Evolutionary conservation across 1,140 invertebrate species (phyloP).

Genomic region (Pseudoatta argentina): DNA sequence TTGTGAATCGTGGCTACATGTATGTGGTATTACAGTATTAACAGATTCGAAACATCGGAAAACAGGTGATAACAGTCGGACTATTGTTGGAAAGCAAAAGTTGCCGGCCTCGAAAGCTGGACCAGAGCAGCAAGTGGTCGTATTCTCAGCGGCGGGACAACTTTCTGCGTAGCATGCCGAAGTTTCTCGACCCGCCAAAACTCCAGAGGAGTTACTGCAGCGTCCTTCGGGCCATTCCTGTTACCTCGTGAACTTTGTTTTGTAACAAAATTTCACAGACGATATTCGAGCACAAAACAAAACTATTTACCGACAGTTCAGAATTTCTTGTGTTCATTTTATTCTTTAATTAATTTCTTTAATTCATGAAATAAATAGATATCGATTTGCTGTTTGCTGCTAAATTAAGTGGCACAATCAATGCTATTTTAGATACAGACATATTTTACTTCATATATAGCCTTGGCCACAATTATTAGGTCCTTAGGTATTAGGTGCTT

Average conservation of each 20-base stretch:
- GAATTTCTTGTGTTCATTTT: conserved; percentile 27
- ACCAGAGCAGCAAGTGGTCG: conserved; percentile 74
- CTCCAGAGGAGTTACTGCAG: conserved; percentile 66
- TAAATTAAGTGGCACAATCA: neutral
- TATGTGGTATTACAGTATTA: conserved; percentile 44
- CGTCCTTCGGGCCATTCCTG: conserved; percentile 68
- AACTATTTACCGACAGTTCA: conserved; percentile 37
- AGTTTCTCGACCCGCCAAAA: conserved; percentile 72
- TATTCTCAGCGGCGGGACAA: conserved; percentile 71
- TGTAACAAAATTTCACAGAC: conserved; percentile 67
- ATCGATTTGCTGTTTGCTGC: neutral
- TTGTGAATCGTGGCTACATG: too few relatives aligned
- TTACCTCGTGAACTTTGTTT: conserved; percentile 70
- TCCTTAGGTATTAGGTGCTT: too few relatives aligned
- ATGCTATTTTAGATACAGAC: neutral
- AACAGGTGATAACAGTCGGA: conserved; percentile 57
- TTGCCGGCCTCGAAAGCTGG: conserved; percentile 58
- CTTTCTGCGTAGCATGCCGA: conserved; percentile 68
- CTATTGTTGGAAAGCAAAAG: conserved; percentile 70
- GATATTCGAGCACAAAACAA: conserved; percentile 49
- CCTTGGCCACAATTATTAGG: too few relatives aligned
- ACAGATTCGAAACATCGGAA: conserved; percentile 38
- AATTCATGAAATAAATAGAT: conserved; percentile 11
- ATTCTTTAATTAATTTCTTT: conserved; percentile 11
- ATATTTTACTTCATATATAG: neutral